These are phyloP conservation scores for Callospermophilus lateralis DNA, from an alignment of 2,113 vertebrate genomes.

Conservation along the genomic window DNA sequence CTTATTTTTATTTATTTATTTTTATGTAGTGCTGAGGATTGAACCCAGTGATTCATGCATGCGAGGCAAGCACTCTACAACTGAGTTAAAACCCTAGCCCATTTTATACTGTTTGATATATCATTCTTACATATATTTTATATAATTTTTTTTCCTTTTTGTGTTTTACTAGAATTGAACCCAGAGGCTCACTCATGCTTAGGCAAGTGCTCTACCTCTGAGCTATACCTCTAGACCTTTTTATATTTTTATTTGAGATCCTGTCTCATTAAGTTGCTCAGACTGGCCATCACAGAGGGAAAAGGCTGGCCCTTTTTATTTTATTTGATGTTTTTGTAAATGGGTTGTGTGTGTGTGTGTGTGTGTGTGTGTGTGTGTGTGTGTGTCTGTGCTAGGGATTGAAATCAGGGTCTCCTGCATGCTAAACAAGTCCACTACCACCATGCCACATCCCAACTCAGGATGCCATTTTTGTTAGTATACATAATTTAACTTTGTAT, in stretches of 20 bases:
- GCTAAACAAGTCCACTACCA: too few relatives aligned
- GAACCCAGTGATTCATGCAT: too few relatives aligned
- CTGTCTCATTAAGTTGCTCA: not conserved
- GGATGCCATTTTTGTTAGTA: not conserved
- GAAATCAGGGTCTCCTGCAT: not conserved
- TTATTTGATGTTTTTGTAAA: not conserved
- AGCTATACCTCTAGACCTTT: not conserved
- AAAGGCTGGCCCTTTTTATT: not conserved
- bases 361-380: too few relatives aligned
- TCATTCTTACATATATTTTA: not conserved
- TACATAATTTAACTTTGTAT: slow-evolving; percentile 5
- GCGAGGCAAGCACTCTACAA: too few relatives aligned
- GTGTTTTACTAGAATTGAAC: not conserved
- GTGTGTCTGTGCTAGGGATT: not conserved
- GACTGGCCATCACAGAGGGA: too few relatives aligned
- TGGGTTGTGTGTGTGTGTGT: not conserved
- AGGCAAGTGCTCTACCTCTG: not conserved
- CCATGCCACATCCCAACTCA: not conserved
- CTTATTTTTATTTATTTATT: too few relatives aligned
- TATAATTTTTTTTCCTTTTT: not conserved
- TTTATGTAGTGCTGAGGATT: too few relatives aligned
- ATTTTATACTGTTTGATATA: not conserved
- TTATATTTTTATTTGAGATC: not conserved
- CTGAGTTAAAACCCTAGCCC: too few relatives aligned
- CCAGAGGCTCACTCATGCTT: not conserved